Percentiles rank a stretch among this genome's conserved stretches.
Evolutionary conservation across 2,797 vertebrate species (phyloP).

Genomic region (Phalanger gymnotis): DNA sequence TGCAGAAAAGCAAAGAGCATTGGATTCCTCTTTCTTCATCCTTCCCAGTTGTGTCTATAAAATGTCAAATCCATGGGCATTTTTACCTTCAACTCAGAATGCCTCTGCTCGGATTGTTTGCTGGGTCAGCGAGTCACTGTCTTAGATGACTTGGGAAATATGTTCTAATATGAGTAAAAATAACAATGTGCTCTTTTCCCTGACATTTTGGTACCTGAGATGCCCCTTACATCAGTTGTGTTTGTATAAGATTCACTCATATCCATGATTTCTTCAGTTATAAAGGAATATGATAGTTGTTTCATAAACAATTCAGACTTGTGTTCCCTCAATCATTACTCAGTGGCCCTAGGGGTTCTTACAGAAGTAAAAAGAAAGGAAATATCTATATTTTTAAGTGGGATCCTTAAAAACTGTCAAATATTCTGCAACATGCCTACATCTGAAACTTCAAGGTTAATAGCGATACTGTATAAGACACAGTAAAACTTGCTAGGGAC

Average conservation of each 20-base stretch:
- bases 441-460: neutral
- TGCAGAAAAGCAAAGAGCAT: neutral
- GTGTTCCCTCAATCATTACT: neutral
- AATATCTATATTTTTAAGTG: neutral
- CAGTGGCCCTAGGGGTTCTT: neutral
- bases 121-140: neutral
- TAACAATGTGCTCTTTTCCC: neutral
- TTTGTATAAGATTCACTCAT: neutral
- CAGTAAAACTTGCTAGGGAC: neutral
- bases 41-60: neutral
- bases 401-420: neutral
- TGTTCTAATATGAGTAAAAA: neutral
- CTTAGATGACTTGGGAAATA: neutral
- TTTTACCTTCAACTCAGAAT: constrained; percentile 8
- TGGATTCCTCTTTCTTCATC: neutral
- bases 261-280: neutral
- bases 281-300: neutral
- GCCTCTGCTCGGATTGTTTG: neutral
- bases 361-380: neutral
- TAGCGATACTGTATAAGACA: neutral
- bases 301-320: neutral
- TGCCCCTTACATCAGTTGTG: neutral
- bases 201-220: neutral
- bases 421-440: neutral
- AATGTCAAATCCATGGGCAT: neutral